Base-by-base conservation (phyloP, 2,888 invertebrate genomes). In the Caradrina clavipalpis region DNA sequence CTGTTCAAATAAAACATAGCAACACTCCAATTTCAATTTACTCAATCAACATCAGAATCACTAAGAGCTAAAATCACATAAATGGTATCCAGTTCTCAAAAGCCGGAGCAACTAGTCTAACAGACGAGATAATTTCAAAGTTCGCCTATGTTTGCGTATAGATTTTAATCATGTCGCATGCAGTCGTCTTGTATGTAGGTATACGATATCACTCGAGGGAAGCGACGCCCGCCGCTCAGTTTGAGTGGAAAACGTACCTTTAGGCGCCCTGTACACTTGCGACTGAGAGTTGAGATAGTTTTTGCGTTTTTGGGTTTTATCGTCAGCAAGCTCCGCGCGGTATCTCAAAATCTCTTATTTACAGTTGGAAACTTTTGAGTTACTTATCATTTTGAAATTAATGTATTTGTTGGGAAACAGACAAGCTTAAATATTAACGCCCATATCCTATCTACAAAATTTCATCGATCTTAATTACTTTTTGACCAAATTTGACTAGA, bases 161-260 rank as follows among this genome's bases (percentile, higher is more conserved):
- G 82, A 83, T 81, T 83, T 81, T 83, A 84, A 84, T 81, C 82
- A 84, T 64, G 64, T 76, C 73, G 69, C 57, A 49, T 65, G 21
- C 70, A 49, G 53, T 5, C 22, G 13, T 53, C 53, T 19, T 68
- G 5, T 75, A 11, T 42, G 50, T 70, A 71, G 51, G 8, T 63
- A 51, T 67, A 62, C 19, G 50, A 69, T 71, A 66, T 73, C 47
- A 50, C 68, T 76, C 58, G 21, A 53, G 76, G 62, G 64, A 62
- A 56, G 56, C 65, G 73, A 31, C 58, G 57, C 45, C 39, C 45
- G 17, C 15, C 59, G 73, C 69, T 73, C 64, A 55, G 72, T 69
- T 70, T 53, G 69, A 81, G 77, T 70, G 69, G 66, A 64, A 68
- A 68, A 22, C 47, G 49, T 54, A 39, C 22, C 56, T 4, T 15